Percentiles rank a stretch among this genome's conserved stretches.
Evolutionary conservation across 2,113 vertebrate species (phyloP).

Genomic region (Petaurus breviceps): DNA sequence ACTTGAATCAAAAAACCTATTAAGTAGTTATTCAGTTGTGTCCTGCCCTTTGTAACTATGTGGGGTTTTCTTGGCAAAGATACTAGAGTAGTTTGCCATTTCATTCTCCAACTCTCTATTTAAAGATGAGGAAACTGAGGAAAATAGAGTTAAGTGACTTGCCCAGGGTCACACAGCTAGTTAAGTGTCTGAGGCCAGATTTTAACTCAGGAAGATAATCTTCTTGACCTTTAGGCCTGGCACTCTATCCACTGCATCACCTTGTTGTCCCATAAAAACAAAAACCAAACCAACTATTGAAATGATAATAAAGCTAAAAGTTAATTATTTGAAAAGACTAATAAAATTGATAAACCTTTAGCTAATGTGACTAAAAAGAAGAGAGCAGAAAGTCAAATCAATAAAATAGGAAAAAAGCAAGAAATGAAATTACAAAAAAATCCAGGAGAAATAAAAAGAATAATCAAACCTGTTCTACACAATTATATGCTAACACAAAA

Average conservation of each 20-base stretch:
- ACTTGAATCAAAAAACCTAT: neutral
- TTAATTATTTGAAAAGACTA: neutral
- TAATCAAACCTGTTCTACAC: neutral
- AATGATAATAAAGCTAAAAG: neutral
- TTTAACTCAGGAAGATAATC: neutral
- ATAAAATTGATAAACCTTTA: neutral
- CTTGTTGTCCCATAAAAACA: neutral
- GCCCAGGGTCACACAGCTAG: neutral
- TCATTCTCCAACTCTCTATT: neutral
- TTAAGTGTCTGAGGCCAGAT: neutral
- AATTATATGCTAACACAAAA: neutral
- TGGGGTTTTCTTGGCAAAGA: neutral
- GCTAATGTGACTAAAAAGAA: neutral
- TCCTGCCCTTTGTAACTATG: neutral
- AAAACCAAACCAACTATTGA: neutral
- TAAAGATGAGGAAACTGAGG: neutral
- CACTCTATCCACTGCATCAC: neutral
- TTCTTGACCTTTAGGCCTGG: neutral
- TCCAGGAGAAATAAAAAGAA: neutral
- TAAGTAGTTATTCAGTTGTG: neutral
- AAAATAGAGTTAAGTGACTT: neutral
- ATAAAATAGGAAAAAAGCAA: neutral
- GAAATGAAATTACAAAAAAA: neutral
- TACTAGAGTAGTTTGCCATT: too few relatives aligned
- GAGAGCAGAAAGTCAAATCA: neutral